Percentiles rank a stretch among this genome's conserved stretches.
phyloP scores from a whole-genome alignment of 2,797 vertebrate species.

The Enteromius radiatus region DNA sequence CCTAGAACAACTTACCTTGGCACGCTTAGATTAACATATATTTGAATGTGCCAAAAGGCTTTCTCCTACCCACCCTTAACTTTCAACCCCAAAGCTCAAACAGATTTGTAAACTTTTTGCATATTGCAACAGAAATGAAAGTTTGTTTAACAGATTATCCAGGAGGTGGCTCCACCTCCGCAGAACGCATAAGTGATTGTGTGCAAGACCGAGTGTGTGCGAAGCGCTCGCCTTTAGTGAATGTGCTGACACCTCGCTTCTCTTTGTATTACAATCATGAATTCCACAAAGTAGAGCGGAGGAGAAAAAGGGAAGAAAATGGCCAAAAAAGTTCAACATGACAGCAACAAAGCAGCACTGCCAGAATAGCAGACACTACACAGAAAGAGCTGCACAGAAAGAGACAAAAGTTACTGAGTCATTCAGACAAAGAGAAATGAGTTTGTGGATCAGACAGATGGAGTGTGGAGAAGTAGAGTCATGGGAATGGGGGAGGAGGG shows the following conservation, averaged over 20 bases:
- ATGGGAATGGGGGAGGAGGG: conserved; percentile 35
- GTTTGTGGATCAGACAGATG: conserved; percentile 38
- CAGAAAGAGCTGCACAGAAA: conserved; percentile 11
- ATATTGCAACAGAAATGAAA: background rate
- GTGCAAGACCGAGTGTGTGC: conserved; percentile 27
- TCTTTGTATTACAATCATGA: conserved; percentile 76
- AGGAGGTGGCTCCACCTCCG: conserved; percentile 69
- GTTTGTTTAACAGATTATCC: conserved; percentile 63
- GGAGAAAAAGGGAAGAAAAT: background rate
- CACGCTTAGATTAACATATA: background rate
- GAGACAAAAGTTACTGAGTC: conserved; percentile 48
- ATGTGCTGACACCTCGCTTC: conserved; percentile 78
- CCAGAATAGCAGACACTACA: background rate
- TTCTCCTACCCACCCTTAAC: background rate
- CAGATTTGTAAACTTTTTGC: conserved; percentile 34
- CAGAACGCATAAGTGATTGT: conserved; percentile 6
- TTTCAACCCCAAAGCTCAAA: background rate
- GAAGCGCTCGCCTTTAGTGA: conserved; percentile 45
- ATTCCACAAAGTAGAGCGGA: conserved; percentile 74
- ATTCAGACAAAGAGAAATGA: conserved; percentile 21
- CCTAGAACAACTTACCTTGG: background rate
- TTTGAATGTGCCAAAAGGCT: background rate
- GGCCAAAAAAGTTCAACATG: conserved; percentile 1
- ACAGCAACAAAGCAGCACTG: background rate
- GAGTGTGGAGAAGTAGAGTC: conserved; percentile 8